phyloP scores from a whole-genome alignment of 2,797 vertebrate genomes.

The Bovichtus diacanthus region DNA sequence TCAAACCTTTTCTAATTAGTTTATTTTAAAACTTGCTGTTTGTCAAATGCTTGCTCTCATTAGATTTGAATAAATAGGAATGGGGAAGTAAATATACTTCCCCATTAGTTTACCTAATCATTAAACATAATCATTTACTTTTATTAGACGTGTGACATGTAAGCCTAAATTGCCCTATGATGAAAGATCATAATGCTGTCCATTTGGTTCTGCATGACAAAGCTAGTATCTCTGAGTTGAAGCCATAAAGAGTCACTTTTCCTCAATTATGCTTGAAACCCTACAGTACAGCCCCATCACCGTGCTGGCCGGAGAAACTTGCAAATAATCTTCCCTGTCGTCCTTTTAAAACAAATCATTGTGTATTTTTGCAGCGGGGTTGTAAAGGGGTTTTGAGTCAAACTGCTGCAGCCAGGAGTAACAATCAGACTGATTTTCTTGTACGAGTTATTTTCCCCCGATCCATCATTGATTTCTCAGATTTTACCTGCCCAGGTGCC shows the following conservation, averaged over 20 bases:
- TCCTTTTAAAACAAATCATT: neutral
- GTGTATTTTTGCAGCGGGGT: neutral
- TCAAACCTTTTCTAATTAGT: neutral
- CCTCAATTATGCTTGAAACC: neutral
- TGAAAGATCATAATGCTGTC: neutral
- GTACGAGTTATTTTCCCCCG: slow-evolving; percentile 11
- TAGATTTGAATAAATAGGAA: neutral
- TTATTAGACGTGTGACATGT: neutral
- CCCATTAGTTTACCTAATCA: neutral
- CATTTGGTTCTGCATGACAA: neutral
- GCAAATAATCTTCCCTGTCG: neutral
- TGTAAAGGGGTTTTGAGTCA: neutral
- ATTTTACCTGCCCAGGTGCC: slow-evolving; percentile 20
- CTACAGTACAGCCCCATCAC: neutral
- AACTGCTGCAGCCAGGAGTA: slow-evolving; percentile 7
- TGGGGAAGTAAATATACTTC: too few species aligned
- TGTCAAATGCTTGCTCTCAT: neutral
- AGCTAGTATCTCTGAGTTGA: neutral
- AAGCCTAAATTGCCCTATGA: neutral
- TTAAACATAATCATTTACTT: neutral
- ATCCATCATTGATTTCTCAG: slow-evolving; percentile 31
- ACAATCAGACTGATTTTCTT: slow-evolving; percentile 21
- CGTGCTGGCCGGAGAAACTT: neutral
- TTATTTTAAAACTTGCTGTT: neutral
- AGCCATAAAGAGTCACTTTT: neutral